Conservation (phyloP, 2,888 invertebrate genomes). For the Amorpha juglandis region DNA sequence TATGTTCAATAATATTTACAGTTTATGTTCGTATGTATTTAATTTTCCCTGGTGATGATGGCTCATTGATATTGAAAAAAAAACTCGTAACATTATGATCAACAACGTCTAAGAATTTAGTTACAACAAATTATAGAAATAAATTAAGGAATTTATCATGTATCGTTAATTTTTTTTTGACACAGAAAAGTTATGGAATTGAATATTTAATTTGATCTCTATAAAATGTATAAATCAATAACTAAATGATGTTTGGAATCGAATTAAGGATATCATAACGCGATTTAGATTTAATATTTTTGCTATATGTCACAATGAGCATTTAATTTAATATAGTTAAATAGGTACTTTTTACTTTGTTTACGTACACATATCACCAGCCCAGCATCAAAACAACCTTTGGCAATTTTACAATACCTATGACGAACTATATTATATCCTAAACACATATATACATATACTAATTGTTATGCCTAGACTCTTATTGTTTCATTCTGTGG, state of each 20-base stretch:
- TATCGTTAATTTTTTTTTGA: not conserved
- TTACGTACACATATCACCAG: not conserved
- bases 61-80: not conserved
- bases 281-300: not conserved
- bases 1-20: not conserved
- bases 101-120: not conserved
- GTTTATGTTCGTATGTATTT: not conserved
- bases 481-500: too few relatives aligned
- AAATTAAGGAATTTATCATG: slow-evolving; percentile 1
- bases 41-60: not conserved
- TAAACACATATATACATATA: too few relatives aligned
- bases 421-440: too few relatives aligned
- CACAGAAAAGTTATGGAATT: not conserved
- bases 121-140: not conserved
- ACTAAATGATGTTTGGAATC: not conserved
- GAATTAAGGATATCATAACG: not conserved
- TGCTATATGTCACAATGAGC: not conserved
- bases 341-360: not conserved
- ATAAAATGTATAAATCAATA: slow-evolving; percentile 1
- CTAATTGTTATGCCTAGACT: too few relatives aligned
- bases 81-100: not conserved
- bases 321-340: not conserved
- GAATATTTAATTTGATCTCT: not conserved
- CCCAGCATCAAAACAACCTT: too few relatives aligned
- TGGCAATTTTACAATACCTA: too few relatives aligned